These are phyloP conservation scores for Hyaena hyaena DNA, from an alignment of 2,113 vertebrate species.

Conservation along the genomic window DNA sequence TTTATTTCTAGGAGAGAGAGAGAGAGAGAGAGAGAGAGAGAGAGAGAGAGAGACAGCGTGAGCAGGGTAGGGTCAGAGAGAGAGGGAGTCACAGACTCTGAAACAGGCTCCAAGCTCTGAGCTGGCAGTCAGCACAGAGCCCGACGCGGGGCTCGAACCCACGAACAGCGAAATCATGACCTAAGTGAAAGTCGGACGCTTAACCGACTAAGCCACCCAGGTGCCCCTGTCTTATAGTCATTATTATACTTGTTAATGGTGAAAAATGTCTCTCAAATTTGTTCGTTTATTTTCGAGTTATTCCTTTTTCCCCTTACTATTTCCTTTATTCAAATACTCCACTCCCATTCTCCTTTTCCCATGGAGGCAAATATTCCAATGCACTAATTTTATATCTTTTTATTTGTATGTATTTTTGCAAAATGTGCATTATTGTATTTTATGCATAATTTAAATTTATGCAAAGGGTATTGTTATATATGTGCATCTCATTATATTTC, in stretches of 20 bases:
- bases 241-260: neutral
- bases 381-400: neutral
- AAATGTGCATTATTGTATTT: neutral
- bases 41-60: too few relatives aligned
- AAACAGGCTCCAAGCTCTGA: too few relatives aligned
- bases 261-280: neutral
- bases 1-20: too few relatives aligned
- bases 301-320: neutral
- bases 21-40: too few relatives aligned
- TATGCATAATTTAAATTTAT: neutral
- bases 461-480: neutral
- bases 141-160: too few relatives aligned
- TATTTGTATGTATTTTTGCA: conserved; percentile 13
- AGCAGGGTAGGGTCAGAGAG: too few relatives aligned
- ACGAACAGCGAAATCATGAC: too few relatives aligned
- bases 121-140: too few relatives aligned
- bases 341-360: neutral
- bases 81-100: too few relatives aligned
- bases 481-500: neutral
- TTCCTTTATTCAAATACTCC: neutral
- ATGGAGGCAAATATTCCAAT: neutral
- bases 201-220: too few relatives aligned
- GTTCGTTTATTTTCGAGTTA: neutral
- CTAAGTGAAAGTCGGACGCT: too few relatives aligned
- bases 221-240: neutral